Conservation (phyloP, 37 sponge, comb jelly and placozoan species). For the Amphimedon queenslandica region DNA sequence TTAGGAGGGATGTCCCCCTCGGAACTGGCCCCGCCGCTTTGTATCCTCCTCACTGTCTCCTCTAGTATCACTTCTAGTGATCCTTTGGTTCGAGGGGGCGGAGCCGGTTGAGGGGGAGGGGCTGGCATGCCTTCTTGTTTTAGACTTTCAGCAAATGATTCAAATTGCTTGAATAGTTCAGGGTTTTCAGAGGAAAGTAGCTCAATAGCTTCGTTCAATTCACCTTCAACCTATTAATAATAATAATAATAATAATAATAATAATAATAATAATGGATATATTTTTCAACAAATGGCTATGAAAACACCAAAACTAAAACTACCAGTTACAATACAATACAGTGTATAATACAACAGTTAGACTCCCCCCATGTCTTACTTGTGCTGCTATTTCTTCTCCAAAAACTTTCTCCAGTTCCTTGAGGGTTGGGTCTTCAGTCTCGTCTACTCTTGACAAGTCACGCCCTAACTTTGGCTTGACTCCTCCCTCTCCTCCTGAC, state of each 20-base stretch:
- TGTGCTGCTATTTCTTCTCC: slow-evolving; percentile 39
- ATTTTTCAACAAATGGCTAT: no score
- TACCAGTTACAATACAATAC: no score
- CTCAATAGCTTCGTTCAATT: slow-evolving; percentile 52
- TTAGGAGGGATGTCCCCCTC: background rate
- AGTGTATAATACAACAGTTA: no score
- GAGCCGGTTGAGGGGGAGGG: background rate
- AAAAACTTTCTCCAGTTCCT: slow-evolving; percentile 33
- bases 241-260: no score
- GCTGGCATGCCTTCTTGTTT: slow-evolving; percentile 1
- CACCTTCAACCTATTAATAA: slow-evolving; percentile 41
- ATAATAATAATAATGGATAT: no score
- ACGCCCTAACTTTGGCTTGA: background rate
- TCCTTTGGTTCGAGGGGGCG: background rate
- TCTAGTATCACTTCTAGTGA: slow-evolving; percentile 42
- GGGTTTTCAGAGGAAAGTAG: slow-evolving; percentile 48
- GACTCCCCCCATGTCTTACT: no score
- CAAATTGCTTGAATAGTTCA: slow-evolving; percentile 66
- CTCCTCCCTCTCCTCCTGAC: background rate
- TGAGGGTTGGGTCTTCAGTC: background rate
- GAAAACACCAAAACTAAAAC: no score
- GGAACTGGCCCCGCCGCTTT: background rate
- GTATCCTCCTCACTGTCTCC: slow-evolving; percentile 40
- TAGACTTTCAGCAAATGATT: slow-evolving; percentile 29
- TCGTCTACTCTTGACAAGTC: background rate